Base-by-base conservation (phyloP, 2,113 vertebrate genomes). In the Ophthalmotilapia sp. region DNA sequence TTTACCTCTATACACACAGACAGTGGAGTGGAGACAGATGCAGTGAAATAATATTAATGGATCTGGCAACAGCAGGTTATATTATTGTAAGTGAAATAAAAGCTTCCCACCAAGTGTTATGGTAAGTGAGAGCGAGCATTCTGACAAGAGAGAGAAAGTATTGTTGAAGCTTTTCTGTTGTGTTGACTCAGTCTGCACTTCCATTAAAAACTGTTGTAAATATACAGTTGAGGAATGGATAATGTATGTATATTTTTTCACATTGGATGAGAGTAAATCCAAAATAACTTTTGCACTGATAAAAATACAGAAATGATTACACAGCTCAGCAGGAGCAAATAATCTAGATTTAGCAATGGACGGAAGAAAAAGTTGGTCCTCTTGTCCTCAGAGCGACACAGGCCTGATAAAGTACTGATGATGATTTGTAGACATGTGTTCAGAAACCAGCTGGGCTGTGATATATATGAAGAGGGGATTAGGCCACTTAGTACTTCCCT, bases 391-490 rank as follows among this genome's bases (percentile, higher is more conserved):
- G 14, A 51, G 70, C 10, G 14, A 55, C 49, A 21, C 62, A 6
- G 21, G 9, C 31, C 42, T 70, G 38, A 54, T 55, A n/a, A 42
- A 31, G 15, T 23, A 3, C 15, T 83, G 49, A 40, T 81, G 51
- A 42, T 58, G 75, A 80, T 81, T 83, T 80, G 54, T 77, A 54
- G 73, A 85, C 19, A 21, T 58, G 45, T 53, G 31, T 77, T 73
- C 21, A 47, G 53, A 82, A 88, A 82, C 47, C 58, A 33, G 58
- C 38, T 55, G 23, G 36, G 19, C 31, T 82, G 23, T 36, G 73
- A 92, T 84, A 21, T 82, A 55, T 79, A 42, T 36, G 23, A 88
- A 56, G 80, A 82, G 45, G 45, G 68, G 90, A 92, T 93, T 65
- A 89, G 55, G 80, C 40, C 55, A 88, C 87, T 93, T 88, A 65